Percentiles rank a stretch among this genome's conserved stretches.
These are phyloP conservation scores for Idris sp. DNA, from an alignment of 1,140 invertebrate genomes.

Conservation along the genomic window DNA sequence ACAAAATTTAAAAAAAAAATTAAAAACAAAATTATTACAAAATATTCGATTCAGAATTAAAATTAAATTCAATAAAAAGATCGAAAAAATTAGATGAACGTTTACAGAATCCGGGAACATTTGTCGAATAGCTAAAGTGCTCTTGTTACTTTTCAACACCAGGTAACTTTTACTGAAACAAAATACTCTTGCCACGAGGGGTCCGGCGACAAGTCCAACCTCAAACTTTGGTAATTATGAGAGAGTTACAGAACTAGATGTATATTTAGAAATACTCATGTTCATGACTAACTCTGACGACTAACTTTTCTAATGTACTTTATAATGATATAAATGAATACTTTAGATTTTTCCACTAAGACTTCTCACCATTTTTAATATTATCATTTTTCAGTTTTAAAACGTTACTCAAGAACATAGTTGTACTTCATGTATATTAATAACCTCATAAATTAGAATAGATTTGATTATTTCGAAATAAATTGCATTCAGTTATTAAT, in stretches of 20 bases:
- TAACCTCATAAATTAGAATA: no score
- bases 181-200: conserved; percentile 48
- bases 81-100: conserved; percentile 20
- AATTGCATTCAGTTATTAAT: no score
- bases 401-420: no score
- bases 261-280: conserved; percentile 44
- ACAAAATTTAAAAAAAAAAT: conserved; percentile 10
- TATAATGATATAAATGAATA: conserved; percentile 45
- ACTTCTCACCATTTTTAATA: no score
- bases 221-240: conserved; percentile 71
- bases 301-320: conserved; percentile 53
- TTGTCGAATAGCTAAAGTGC: conserved; percentile 38
- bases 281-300: conserved; percentile 45
- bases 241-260: conserved; percentile 56
- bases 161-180: conserved; percentile 64
- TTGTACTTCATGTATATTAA: no score
- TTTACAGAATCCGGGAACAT: conserved; percentile 17
- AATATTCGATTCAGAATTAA: no score
- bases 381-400: no score
- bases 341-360: background rate
- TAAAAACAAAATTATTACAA: no score
- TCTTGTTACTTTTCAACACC: conserved; percentile 49
- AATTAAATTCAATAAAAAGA: background rate
- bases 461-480: no score
- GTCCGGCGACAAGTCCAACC: conserved; percentile 41